These are phyloP conservation scores for Calephelis virginiensis DNA, from an alignment of 1,140 invertebrate species.

Conservation along the genomic window DNA sequence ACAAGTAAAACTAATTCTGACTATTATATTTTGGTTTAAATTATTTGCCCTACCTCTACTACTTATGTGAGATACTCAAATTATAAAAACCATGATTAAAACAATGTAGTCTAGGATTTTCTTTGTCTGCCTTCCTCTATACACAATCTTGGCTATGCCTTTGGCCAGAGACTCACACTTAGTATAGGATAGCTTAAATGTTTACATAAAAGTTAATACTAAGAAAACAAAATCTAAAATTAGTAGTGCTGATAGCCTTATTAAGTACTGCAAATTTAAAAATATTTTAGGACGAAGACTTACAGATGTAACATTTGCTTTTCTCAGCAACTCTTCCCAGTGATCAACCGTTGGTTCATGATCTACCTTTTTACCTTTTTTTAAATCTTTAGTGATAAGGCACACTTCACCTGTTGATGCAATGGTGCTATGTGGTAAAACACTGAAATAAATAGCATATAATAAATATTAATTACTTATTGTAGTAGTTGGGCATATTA, in stretches of 20 bases:
- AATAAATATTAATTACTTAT: not conserved
- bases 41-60: too few species aligned
- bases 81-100: too few species aligned
- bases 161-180: too few species aligned
- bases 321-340: slow-evolving; percentile 77
- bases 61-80: too few species aligned
- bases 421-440: slow-evolving; percentile 58
- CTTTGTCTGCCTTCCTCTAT: too few species aligned
- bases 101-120: too few species aligned
- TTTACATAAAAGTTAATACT: too few species aligned
- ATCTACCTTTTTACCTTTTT: slow-evolving; percentile 76
- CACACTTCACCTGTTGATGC: slow-evolving; percentile 77
- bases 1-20: too few species aligned
- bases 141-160: too few species aligned
- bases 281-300: slow-evolving; percentile 37
- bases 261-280: not conserved
- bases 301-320: slow-evolving; percentile 74
- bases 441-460: slow-evolving; percentile 39
- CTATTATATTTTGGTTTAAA: too few species aligned
- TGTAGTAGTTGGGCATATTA: too few species aligned
- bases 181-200: too few species aligned
- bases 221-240: slow-evolving; percentile 2
- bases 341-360: slow-evolving; percentile 81
- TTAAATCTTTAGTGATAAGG: slow-evolving; percentile 77
- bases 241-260: not conserved